Percentiles rank a stretch among this genome's conserved stretches.
These are phyloP conservation scores for Oriolus oriolus DNA, from an alignment of 2,113 vertebrate species.

Conservation along the genomic window DNA sequence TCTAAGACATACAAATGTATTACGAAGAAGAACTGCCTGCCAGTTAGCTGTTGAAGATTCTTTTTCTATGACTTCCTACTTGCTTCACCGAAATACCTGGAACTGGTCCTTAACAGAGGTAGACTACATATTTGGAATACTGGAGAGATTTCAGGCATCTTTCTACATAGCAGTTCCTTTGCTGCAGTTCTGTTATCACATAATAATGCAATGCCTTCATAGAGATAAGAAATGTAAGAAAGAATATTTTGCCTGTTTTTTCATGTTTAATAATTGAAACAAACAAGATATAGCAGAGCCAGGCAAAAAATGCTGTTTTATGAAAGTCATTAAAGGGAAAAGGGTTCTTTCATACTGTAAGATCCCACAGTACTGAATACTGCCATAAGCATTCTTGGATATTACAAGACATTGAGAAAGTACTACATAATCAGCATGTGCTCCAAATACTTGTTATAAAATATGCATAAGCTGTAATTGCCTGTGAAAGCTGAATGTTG, in stretches of 20 bases:
- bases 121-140: background rate
- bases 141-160: background rate
- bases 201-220: background rate
- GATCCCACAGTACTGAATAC: background rate
- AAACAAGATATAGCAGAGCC: background rate
- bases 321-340: background rate
- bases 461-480: constrained; percentile 65
- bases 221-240: background rate
- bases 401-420: constrained; percentile 2
- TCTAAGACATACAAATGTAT: background rate
- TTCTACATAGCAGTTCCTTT: background rate
- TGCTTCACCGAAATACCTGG: background rate
- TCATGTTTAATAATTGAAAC: constrained; percentile 8
- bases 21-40: background rate
- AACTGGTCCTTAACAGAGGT: background rate
- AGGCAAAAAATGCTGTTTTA: background rate
- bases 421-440: constrained; percentile 3
- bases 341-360: background rate
- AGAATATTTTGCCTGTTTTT: constrained; percentile 7
- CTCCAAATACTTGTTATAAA: constrained; percentile 58
- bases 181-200: background rate
- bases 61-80: background rate
- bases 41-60: background rate
- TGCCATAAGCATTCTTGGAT: constrained; percentile 29
- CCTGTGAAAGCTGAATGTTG: constrained; percentile 37